Percentiles rank a stretch among this genome's conserved stretches.
phyloP scores from a whole-genome alignment of 2,888 invertebrate species.

The Bombylius major region DNA sequence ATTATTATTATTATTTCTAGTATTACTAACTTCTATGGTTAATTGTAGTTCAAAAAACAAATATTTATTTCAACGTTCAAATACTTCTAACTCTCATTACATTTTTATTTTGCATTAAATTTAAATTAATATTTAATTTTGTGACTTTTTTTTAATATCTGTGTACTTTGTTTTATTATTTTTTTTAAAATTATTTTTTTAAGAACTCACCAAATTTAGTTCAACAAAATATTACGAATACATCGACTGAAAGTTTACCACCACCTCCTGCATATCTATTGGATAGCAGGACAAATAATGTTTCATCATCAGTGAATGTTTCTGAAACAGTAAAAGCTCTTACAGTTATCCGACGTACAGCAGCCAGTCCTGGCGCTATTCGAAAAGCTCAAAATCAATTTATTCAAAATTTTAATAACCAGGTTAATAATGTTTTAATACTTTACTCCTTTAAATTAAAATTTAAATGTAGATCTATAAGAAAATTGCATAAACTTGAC shows the following conservation, averaged over 20 bases:
- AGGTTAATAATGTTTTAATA: not conserved
- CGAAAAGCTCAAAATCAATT: conserved; percentile 38
- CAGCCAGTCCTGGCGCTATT: conserved; percentile 68
- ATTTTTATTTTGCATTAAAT: too few relatives aligned
- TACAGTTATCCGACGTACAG: conserved; percentile 73
- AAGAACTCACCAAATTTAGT: conserved; percentile 19
- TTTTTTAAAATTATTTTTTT: not conserved
- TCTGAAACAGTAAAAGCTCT: conserved; percentile 78
- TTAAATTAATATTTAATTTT: too few relatives aligned
- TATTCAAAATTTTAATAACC: conserved; percentile 14
- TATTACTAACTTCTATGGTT: too few relatives aligned
- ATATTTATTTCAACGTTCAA: too few relatives aligned
- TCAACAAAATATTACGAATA: conserved; percentile 25
- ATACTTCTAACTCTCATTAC: too few relatives aligned
- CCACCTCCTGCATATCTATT: conserved; percentile 36
- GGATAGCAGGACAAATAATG: conserved; percentile 13
- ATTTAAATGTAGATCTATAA: too few relatives aligned
- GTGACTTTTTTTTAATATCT: too few relatives aligned
- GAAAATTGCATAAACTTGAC: too few relatives aligned
- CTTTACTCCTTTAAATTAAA: too few relatives aligned
- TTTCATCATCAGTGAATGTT: conserved; percentile 45
- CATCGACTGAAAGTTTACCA: conserved; percentile 33
- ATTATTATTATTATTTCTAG: too few relatives aligned
- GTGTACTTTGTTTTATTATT: not conserved
- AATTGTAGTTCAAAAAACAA: too few relatives aligned